Evolutionary conservation across 2,113 vertebrate species (phyloP).

Genomic region (Ochotona princeps): DNA sequence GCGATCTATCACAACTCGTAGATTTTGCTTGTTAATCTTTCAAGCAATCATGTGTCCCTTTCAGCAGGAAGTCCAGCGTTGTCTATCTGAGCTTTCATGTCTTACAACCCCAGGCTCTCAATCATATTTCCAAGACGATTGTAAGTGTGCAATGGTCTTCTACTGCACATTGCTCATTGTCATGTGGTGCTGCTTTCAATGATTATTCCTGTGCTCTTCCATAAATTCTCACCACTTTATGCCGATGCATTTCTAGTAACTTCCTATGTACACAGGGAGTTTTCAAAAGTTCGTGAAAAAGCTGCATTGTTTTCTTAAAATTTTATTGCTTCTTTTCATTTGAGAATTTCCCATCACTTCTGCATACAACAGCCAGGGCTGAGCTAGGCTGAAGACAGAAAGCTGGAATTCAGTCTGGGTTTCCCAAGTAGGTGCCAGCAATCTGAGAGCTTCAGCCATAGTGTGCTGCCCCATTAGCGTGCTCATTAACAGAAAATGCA

Average conservation of each 20-base stretch:
- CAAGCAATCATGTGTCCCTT: slow-evolving; percentile 9
- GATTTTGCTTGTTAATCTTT: slow-evolving; percentile 56
- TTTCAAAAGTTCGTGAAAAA: no score
- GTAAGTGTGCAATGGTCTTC: background rate
- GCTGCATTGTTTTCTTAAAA: no score
- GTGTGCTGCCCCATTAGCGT: no score
- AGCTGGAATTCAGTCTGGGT: no score
- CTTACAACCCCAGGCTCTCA: background rate
- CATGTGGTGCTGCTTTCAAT: background rate
- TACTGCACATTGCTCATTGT: background rate
- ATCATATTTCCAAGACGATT: slow-evolving; percentile 35
- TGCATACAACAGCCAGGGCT: no score
- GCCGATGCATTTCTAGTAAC: background rate
- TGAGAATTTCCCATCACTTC: no score
- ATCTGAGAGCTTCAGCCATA: no score
- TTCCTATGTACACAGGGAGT: background rate
- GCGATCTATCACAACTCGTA: slow-evolving; percentile 50
- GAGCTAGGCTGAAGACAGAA: no score
- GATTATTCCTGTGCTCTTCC: background rate
- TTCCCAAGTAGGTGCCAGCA: no score
- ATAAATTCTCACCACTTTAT: background rate
- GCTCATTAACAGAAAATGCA: no score
- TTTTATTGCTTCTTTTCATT: no score
- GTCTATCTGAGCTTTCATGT: background rate
- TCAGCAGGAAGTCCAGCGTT: slow-evolving; percentile 7